Evolutionary conservation across 2,888 invertebrate species (phyloP), one percentile per base, ranked within the genome.

Genomic region (Spisula subtruncata): DNA sequence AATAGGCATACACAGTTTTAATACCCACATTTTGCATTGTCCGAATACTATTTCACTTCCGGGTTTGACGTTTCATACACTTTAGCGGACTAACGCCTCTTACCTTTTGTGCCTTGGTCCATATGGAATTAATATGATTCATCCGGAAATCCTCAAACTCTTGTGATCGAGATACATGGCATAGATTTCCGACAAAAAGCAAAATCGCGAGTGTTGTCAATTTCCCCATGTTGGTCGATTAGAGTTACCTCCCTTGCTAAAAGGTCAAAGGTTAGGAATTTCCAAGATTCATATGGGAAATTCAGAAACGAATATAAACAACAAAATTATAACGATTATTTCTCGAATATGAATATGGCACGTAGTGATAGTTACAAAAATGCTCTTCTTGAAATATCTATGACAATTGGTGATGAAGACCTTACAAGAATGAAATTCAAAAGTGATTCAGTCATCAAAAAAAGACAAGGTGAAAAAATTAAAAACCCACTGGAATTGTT

Each of bases 101-200:
- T 71, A 99, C 99, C 97, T 98, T 98, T 97, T 98, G 98, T 18
- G 99, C 99, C 97, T 99, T 99, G 5, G 98, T 97, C 99, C 99
- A 99, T 41, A 99, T 97, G 89, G 98, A 97, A 97, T 99, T 99
- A 54, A 99, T 97, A 97, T 99, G 99, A 51, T 98, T 98, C 98
- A 99, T 98, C 93, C 99, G 97, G 97, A 98, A 99, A 6, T 99
- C 16, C 25, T 35, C 75, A 35, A 75, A 75, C 4, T 75, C 75
- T 35, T 75, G 32, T 32, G 75, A 75, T 35, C 35, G 35, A 35
- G 75, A 25, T 14, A 75, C 32, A 18, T 75, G 75, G 75, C 18
- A 75, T 14, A 75, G 32, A 75, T 16, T 35, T 18, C 75, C 75
- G 18, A 75, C 18, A 25, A 75, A 16, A n/a, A 71, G 32, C 2